phyloP scores from a whole-genome alignment of 2,113 vertebrate genomes.

The Emydocephalus ijimae region DNA sequence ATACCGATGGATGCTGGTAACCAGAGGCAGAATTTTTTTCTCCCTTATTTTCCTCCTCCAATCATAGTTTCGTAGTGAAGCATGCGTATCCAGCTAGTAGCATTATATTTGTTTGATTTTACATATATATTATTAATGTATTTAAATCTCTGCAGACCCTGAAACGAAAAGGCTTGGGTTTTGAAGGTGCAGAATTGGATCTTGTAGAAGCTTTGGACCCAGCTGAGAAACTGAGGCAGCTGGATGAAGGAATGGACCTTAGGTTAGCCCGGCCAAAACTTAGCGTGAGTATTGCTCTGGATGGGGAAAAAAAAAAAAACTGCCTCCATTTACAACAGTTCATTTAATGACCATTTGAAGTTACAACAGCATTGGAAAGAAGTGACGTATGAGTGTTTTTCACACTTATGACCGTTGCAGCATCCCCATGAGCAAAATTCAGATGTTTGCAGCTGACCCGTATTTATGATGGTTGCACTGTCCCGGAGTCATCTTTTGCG shows the following conservation, averaged over 20 bases:
- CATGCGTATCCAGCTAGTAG: no score
- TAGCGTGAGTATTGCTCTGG: conserved; percentile 70
- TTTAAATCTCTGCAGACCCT: conserved; percentile 72
- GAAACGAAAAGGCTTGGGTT: conserved; percentile 78
- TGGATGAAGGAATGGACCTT: conserved; percentile 77
- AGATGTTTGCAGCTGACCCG: background rate
- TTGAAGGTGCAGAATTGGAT: conserved; percentile 81
- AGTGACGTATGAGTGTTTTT: background rate
- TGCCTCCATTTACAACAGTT: background rate
- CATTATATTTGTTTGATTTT: background rate
- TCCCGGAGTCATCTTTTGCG: background rate
- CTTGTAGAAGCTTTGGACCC: conserved; percentile 73
- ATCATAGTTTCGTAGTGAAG: no score
- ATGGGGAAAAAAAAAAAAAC: no score
- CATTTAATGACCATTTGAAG: background rate
- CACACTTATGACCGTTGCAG: background rate
- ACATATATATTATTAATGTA: background rate
- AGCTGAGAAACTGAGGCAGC: conserved; percentile 67
- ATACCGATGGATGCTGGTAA: no score
- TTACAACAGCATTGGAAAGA: background rate
- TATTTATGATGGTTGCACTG: background rate
- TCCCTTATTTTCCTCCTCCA: no score
- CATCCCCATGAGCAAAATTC: background rate
- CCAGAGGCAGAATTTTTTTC: no score
- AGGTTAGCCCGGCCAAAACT: conserved; percentile 75